phyloP scores from a whole-genome alignment of 2,113 vertebrate genomes.

The Odocoileus virginianus region DNA sequence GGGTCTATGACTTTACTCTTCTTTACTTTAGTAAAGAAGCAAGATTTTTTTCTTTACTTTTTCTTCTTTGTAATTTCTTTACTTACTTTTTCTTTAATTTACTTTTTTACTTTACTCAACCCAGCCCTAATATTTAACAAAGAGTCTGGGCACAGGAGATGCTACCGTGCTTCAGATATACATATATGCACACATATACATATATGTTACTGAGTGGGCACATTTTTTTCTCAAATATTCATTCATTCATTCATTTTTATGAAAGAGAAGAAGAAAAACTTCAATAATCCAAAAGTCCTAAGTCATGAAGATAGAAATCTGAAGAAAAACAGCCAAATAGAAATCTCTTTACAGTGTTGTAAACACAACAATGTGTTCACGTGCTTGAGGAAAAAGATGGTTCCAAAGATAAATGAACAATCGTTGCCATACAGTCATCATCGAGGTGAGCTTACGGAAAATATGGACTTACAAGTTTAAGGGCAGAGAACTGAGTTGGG shows the following conservation, averaged over 20 bases:
- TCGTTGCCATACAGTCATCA: background rate
- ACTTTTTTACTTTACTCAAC: background rate
- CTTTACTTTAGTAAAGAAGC: background rate
- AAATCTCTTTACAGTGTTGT: background rate
- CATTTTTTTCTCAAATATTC: background rate
- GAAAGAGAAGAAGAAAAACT: background rate
- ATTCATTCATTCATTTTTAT: background rate
- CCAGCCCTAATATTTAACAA: background rate
- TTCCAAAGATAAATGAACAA: too few species aligned
- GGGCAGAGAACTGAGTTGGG: background rate
- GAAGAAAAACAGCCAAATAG: background rate
- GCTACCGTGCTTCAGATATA: background rate
- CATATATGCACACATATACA: background rate
- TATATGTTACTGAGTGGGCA: background rate
- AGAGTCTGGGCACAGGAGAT: background rate
- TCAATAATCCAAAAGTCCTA: background rate
- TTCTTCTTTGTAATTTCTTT: background rate
- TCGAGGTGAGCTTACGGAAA: background rate
- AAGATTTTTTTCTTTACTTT: background rate
- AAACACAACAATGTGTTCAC: background rate
- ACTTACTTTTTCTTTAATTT: background rate
- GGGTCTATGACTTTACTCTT: background rate
- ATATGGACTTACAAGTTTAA: accelerated
- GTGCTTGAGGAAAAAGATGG: background rate
- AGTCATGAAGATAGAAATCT: background rate